Evolutionary conservation across 2,888 invertebrate species (phyloP), one percentile per base, ranked within the genome.

Genomic region (Cosmia trapezina): DNA sequence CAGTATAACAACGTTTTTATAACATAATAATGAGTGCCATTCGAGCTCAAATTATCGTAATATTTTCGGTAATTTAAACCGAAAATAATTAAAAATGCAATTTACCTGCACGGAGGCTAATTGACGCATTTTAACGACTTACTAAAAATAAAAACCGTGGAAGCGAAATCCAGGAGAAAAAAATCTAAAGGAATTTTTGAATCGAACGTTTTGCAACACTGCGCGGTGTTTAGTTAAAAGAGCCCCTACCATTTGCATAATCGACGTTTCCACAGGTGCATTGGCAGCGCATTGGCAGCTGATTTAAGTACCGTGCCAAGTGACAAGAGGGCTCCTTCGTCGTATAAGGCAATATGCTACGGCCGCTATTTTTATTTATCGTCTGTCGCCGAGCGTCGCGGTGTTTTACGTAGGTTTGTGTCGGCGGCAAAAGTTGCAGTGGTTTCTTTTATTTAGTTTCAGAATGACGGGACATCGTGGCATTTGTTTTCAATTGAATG

Each of bases 221-320:
- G 86, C 70, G 90, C 92, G 91, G 92, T 92, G 90, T 92, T 93
- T 93, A 93, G 93, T 92, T 92, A 95, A 94, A 94, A 92, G 91
- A 80, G 78, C 86, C 86, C 85, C 89, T 84, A 86, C 87, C 87
- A 94, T 96, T 95, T 94, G 94, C 95, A 96, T 96, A 95, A 95
- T 95, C 95, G 94, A 95, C 94, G 93, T 93, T 94, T 92, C 93
- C 90, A 95, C 95, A 95, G 95, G 95, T 95, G 94, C 93, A 91
- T 91, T 91, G 91, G 89, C 71, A 82, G 66, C 83, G 83, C 85
- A 89, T 89, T 90, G 93, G 92, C 95, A 94, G 94, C 90, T 95
- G 95, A 95, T 95, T 95, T 95, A 95, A 93, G 94, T 93, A 87
- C 91, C 89, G 83, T 85, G 88, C 86, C 87, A 86, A 88, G 90